Conservation (phyloP, 92 coral and sea anemone genomes). For the Palythoa heliodiscus region DNA sequence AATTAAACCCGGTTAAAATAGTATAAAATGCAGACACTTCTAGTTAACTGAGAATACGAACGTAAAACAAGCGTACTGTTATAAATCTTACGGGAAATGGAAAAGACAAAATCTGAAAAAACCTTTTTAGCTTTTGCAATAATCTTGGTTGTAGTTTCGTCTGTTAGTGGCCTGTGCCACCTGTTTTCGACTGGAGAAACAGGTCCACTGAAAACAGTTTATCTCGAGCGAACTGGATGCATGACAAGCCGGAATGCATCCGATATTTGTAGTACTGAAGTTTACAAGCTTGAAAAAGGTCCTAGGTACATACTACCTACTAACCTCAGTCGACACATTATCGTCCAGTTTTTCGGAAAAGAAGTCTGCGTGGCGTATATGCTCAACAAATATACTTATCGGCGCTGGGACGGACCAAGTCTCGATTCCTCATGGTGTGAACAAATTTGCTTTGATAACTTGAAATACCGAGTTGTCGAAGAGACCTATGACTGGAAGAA, state of each 20-base stretch:
- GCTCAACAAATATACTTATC: background rate
- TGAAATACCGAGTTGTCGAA: background rate
- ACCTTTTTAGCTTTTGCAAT: background rate
- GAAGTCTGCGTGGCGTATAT: constrained; percentile 15
- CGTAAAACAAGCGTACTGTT: too few species aligned
- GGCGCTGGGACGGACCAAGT: background rate
- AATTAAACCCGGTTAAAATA: too few species aligned
- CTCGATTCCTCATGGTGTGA: background rate
- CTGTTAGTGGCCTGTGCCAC: background rate
- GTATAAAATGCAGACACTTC: too few species aligned
- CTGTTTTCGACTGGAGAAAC: background rate
- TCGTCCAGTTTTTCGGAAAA: constrained; percentile 9
- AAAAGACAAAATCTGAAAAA: background rate
- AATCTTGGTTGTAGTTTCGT: background rate
- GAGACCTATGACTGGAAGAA: background rate
- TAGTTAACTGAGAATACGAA: too few species aligned
- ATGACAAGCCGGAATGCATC: background rate
- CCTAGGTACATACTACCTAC: background rate
- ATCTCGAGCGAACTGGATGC: background rate
- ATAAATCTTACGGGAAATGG: background rate
- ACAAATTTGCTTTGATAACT: background rate
- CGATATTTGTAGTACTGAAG: background rate
- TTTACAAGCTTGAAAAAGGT: constrained; percentile 8
- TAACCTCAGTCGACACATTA: background rate
- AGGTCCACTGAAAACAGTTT: background rate